phyloP scores from a whole-genome alignment of 1,140 invertebrate species.

The Rhizoglyphus robini region DNA sequence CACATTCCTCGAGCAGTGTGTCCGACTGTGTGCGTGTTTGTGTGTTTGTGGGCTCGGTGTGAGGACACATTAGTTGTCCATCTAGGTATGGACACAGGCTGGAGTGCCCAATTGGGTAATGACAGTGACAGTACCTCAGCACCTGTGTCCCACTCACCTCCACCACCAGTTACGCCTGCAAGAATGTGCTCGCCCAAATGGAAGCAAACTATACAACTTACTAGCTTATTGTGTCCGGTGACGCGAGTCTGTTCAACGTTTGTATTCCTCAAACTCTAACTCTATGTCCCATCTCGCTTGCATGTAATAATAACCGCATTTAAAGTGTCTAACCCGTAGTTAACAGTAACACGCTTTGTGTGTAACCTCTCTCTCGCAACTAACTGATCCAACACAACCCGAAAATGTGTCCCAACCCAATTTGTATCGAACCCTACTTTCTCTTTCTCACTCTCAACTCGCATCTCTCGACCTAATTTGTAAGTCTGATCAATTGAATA shows the following conservation, averaged over 20 bases:
- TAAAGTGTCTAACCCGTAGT: background rate
- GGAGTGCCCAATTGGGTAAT: too few species aligned
- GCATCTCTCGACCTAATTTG: too few species aligned
- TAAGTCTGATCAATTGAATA: too few species aligned
- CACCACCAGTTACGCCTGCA: too few species aligned
- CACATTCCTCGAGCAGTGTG: background rate
- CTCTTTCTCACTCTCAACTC: background rate
- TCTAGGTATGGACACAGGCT: too few species aligned
- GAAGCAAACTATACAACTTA: constrained; percentile 16
- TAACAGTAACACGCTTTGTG: background rate
- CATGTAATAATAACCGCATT: background rate
- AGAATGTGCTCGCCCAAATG: constrained; percentile 5
- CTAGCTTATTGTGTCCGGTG: constrained; percentile 13
- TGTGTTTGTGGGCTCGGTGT: too few species aligned
- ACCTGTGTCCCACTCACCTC: too few species aligned
- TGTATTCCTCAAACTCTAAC: background rate
- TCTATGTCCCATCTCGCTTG: background rate
- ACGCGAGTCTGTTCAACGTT: background rate
- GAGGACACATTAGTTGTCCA: too few species aligned
- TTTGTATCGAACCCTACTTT: background rate
- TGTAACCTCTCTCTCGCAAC: too few species aligned
- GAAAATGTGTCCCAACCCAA: background rate
- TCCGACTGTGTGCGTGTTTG: background rate
- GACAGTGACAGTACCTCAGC: too few species aligned
- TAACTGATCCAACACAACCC: too few species aligned